A percentile compares a stretch with the other conserved stretches of the same genome.
Evolutionary conservation across 2,113 vertebrate species (phyloP).

Genomic region (Calidris pugnax): DNA sequence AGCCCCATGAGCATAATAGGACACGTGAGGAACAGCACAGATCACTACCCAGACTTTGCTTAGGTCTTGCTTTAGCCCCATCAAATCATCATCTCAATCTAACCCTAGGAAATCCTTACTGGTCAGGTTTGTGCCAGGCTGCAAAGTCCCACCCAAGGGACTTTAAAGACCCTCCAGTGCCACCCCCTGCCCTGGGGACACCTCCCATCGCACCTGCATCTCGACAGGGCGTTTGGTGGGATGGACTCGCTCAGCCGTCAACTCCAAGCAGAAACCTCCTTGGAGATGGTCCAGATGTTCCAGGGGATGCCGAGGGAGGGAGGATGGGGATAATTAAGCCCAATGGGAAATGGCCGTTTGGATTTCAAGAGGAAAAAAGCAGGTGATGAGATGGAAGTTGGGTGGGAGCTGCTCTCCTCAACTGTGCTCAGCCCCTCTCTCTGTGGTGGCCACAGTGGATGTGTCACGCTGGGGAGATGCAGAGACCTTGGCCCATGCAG

Average conservation of each 20-base stretch:
- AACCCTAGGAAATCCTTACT: background rate
- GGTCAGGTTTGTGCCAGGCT: background rate
- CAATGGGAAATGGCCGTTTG: background rate
- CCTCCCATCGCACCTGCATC: too few species aligned
- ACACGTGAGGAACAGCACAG: background rate
- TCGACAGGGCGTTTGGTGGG: background rate
- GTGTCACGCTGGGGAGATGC: background rate
- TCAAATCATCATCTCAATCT: background rate
- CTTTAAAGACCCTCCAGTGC: background rate
- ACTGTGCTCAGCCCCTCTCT: background rate
- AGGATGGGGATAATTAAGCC: background rate
- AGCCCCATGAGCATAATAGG: background rate
- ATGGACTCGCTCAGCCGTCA: background rate
- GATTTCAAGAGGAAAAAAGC: background rate
- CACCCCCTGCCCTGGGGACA: background rate
- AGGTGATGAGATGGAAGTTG: background rate
- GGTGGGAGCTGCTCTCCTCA: background rate
- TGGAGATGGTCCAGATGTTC: accelerated
- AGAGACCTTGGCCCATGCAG: background rate
- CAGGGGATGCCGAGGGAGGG: background rate
- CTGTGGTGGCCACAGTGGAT: background rate
- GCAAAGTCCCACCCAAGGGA: background rate
- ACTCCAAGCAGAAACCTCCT: background rate
- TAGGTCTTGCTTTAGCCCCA: background rate
- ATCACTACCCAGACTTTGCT: background rate